Conservation (phyloP, 2,888 invertebrate genomes). For the Pristionchus mayeri region DNA sequence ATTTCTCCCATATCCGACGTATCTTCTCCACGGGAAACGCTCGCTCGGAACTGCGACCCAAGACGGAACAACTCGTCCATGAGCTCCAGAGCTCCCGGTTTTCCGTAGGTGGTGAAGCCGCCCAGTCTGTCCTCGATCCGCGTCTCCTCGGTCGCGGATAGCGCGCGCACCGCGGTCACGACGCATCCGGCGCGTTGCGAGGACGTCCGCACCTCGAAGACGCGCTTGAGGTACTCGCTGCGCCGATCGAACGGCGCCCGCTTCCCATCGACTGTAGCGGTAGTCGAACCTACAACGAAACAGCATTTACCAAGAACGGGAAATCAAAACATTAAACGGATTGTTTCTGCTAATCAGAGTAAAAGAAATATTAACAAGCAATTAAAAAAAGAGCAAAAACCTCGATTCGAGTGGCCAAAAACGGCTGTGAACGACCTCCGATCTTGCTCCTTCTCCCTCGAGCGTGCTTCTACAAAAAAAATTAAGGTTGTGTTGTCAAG, state of each 20-base stretch:
- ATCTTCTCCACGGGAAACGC: not conserved
- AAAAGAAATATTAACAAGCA: no score
- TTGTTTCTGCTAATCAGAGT: no score
- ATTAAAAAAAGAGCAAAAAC: no score
- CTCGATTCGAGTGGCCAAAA: no score
- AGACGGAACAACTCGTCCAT: conserved; percentile 3
- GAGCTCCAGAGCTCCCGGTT: not conserved
- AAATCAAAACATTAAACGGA: no score
- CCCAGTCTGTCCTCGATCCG: not conserved
- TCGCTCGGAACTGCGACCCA: not conserved
- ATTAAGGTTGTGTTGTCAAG: no score
- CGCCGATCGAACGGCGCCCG: not conserved
- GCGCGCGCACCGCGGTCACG: not conserved
- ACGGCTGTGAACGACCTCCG: no score
- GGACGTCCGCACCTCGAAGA: not conserved
- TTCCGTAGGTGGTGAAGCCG: not conserved
- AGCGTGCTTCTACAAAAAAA: no score
- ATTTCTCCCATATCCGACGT: no score
- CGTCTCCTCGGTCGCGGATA: not conserved
- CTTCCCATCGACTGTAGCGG: not conserved
- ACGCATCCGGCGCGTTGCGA: not conserved
- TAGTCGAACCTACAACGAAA: no score
- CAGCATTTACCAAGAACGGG: no score
- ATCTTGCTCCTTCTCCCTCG: no score
- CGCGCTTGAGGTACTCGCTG: not conserved